Evolutionary conservation across 2,797 vertebrate species (phyloP).

Genomic region (Tympanoctomys barrerae): DNA sequence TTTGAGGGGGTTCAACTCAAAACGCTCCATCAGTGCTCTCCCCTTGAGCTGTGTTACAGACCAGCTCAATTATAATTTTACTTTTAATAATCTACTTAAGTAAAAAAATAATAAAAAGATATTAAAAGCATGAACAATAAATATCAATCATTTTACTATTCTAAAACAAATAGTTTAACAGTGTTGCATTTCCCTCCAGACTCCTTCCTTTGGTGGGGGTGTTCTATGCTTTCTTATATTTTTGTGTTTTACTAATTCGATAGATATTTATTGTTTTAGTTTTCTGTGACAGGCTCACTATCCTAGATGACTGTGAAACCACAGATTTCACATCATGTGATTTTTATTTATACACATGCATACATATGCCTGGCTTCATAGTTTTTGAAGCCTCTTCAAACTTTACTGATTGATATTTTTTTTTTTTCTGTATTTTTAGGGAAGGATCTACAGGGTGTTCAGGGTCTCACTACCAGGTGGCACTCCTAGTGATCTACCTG

Average conservation of each 20-base stretch:
- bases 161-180: background rate
- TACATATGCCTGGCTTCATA: background rate
- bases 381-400: constrained; percentile 6
- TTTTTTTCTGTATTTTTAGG: no score
- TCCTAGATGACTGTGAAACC: background rate
- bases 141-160: background rate
- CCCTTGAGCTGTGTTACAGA: background rate
- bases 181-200: background rate
- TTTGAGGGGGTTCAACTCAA: background rate
- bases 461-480: no score
- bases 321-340: background rate
- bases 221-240: background rate
- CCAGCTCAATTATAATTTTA: background rate
- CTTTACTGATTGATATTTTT: background rate
- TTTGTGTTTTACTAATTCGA: background rate
- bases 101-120: background rate
- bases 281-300: background rate
- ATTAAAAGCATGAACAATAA: background rate
- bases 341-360: background rate
- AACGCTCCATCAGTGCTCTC: background rate
- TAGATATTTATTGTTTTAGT: background rate
- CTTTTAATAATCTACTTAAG: background rate
- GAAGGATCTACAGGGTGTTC: no score
- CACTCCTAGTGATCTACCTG: no score
- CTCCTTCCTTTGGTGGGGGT: no score